These are phyloP conservation scores for Drosophila pectinifera DNA, from an alignment of 1,140 invertebrate genomes.

Conservation along the genomic window DNA sequence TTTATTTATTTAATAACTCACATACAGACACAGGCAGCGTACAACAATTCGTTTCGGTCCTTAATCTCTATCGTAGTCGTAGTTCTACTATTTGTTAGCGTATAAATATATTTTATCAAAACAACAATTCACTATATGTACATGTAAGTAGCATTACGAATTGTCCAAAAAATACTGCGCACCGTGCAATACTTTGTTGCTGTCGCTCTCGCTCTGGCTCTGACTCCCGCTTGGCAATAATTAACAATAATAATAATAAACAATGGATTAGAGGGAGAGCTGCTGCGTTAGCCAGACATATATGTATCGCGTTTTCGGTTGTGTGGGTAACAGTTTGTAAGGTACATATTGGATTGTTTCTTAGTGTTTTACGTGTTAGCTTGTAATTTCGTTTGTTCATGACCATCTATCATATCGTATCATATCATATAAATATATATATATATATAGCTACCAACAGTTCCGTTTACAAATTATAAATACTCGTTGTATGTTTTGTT, in stretches of 20 bases:
- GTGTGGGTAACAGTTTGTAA: constrained; percentile 51
- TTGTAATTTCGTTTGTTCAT: constrained; percentile 16
- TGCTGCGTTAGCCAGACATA: constrained; percentile 1
- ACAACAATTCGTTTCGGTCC: constrained; percentile 42
- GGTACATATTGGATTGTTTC: constrained; percentile 76
- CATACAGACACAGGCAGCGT: constrained; percentile 14
- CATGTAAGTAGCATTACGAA: constrained; percentile 41
- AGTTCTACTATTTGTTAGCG: constrained; percentile 22
- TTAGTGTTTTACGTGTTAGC: constrained; percentile 61
- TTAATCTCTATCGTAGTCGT: constrained; percentile 39
- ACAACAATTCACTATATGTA: constrained; percentile 73
- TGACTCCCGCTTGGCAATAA: constrained; percentile 42
- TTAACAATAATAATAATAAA: constrained; percentile 44
- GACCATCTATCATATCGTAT: not conserved
- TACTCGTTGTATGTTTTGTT: constrained; percentile 23
- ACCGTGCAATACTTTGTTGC: constrained; percentile 16
- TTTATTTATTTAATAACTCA: constrained; percentile 21
- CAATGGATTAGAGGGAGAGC: constrained; percentile 16
- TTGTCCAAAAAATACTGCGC: constrained; percentile 56
- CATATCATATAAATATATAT: not conserved
- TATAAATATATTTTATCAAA: constrained; percentile 76
- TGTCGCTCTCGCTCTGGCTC: not conserved
- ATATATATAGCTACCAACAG: constrained; percentile 14
- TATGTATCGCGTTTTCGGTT: constrained; percentile 24
- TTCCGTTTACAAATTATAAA: constrained; percentile 33